Evolutionary conservation across 2,797 vertebrate genomes (phyloP).

Genomic region (Falco biarmicus): DNA sequence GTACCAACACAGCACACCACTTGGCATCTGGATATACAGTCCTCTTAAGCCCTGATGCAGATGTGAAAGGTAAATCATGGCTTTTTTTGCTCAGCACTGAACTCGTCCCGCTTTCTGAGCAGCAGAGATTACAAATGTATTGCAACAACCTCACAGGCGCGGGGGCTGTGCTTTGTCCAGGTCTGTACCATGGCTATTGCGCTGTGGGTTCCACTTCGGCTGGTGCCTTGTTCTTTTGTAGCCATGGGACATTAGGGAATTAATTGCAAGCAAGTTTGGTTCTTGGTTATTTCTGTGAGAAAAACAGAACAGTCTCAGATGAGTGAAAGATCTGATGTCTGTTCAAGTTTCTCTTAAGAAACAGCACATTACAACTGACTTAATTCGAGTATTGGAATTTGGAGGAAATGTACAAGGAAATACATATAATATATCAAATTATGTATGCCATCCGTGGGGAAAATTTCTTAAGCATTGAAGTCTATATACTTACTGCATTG

Average conservation of each 20-base stretch:
- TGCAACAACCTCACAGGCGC: neutral
- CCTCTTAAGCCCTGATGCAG: neutral
- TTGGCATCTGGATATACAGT: too few relatives aligned
- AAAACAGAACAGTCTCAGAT: neutral
- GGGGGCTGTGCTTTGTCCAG: neutral
- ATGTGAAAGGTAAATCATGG: neutral
- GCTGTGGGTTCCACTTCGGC: fast-evolving
- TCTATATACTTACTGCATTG: neutral
- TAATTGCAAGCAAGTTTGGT: neutral
- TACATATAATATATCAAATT: constrained; percentile 8
- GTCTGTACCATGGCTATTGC: fast-evolving
- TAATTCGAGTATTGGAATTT: neutral
- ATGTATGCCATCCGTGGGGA: neutral
- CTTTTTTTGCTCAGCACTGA: neutral
- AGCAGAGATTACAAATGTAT: neutral
- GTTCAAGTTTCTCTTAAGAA: constrained; percentile 32
- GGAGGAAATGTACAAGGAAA: constrained; percentile 23
- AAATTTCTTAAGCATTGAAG: neutral
- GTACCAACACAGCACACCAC: neutral
- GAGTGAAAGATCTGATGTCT: neutral
- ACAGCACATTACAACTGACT: neutral
- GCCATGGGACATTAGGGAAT: neutral
- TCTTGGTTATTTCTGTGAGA: neutral
- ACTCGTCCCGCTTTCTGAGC: neutral
- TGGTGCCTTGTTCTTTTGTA: neutral